These are phyloP conservation scores for Herpailurus yagouaroundi DNA, from an alignment of 2,113 vertebrate species.

Conservation along the genomic window DNA sequence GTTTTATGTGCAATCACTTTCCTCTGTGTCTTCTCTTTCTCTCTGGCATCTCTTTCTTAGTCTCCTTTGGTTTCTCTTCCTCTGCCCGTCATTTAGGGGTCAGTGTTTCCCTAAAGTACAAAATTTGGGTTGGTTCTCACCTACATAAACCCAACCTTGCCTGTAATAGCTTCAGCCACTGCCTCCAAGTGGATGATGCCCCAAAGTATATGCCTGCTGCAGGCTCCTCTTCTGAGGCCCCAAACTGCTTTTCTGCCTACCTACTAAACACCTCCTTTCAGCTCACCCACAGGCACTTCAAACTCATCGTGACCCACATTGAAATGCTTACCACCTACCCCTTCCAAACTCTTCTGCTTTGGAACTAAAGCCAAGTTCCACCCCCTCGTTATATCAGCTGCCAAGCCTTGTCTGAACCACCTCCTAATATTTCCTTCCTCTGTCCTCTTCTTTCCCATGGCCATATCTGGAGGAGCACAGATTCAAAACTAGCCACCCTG, in stretches of 20 bases:
- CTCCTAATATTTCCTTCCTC: conserved; percentile 12
- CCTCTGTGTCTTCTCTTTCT: not conserved
- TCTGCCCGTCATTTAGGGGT: not conserved
- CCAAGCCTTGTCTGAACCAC: conserved; percentile 24
- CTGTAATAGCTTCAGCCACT: not conserved
- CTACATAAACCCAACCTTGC: not conserved
- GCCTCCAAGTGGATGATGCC: not conserved
- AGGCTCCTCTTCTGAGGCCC: not conserved
- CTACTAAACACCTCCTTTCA: conserved; percentile 56
- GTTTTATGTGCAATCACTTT: not conserved
- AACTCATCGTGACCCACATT: conserved; percentile 22
- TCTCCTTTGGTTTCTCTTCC: conserved; percentile 7
- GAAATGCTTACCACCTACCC: not conserved
- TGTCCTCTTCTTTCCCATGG: not conserved
- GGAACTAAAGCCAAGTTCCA: conserved; percentile 8
- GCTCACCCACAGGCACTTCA: conserved; percentile 39
- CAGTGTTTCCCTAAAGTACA: not conserved
- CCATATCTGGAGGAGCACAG: not conserved
- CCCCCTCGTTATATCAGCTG: not conserved
- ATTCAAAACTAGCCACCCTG: not conserved
- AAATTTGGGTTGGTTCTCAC: conserved; percentile 42
- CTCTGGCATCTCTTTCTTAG: not conserved
- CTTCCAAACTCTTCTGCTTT: conserved; percentile 41
- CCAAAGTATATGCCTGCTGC: not conserved
- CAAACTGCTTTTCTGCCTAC: not conserved